Evolutionary conservation across 2,888 invertebrate genomes (phyloP).

Genomic region (Auanema freiburgensis): DNA sequence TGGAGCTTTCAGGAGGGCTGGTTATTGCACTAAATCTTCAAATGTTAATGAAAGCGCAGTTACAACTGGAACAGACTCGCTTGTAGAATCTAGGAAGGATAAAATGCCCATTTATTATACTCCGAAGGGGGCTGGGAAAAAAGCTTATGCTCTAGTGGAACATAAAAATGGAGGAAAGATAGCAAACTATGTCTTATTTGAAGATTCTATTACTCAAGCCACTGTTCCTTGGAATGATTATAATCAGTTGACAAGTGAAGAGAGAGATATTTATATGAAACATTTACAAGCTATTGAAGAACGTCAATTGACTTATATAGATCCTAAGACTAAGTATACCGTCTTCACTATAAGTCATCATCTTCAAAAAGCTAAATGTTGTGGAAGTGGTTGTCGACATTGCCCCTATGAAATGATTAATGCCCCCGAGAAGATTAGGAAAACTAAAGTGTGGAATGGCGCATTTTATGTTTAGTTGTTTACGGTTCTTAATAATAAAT

Average conservation of each 20-base stretch:
- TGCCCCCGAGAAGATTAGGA: constrained; percentile 42
- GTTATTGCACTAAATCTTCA: background rate
- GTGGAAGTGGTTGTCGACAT: constrained; percentile 62
- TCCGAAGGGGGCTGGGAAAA: constrained; percentile 25
- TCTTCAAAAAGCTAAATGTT: constrained; percentile 55
- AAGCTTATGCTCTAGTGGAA: constrained; percentile 43
- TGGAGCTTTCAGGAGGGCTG: background rate
- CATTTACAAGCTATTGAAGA: constrained; percentile 57
- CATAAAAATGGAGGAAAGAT: constrained; percentile 49
- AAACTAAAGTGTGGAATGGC: constrained; percentile 55
- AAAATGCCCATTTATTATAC: constrained; percentile 46
- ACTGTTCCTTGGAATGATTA: constrained; percentile 51
- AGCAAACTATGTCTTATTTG: constrained; percentile 61
- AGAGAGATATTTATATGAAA: constrained; percentile 53
- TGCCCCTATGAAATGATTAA: constrained; percentile 60
- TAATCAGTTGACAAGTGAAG: constrained; percentile 50
- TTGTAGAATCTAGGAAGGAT: background rate
- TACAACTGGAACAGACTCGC: no score
- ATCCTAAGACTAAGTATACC: constrained; percentile 44
- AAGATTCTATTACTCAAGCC: constrained; percentile 52
- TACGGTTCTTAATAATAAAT: constrained; percentile 9
- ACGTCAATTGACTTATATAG: constrained; percentile 51
- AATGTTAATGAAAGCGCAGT: no score
- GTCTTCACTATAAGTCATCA: constrained; percentile 55
- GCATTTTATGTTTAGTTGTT: constrained; percentile 52